Base-by-base conservation (phyloP, 2,888 invertebrate genomes). In the Calephelis perditalis region DNA sequence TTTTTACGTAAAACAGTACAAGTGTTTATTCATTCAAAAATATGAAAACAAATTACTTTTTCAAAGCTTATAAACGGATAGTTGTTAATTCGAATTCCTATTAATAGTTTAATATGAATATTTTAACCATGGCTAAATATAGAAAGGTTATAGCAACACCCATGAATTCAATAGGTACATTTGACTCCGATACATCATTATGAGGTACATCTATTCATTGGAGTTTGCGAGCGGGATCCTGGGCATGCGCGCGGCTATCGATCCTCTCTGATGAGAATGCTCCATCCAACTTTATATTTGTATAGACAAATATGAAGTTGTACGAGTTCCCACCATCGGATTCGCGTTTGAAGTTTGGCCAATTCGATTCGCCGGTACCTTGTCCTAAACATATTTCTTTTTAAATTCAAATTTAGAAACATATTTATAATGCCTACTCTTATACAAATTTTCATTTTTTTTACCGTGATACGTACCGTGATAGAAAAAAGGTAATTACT, bases 221-320 rank as follows among this genome's bases (percentile, higher is more conserved):
- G 62, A 61, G 63, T 56, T 59, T 62, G 63, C 67, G 71, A 70
- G 71, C 67, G 71, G 70, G 70, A 68, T 59, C 68, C 61, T 59
- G 75, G 67, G 76, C 76, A 76, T 82, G 86, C 85, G 84, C 86
- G 83, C 70, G 68, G 61, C 66, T 79, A 85, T 85, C 82, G 85
- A 85, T 81, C 81, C 68, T 63, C 65, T 68, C 78, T 77, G 82
- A 81, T 80, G 82, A 76, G 71, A 69, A 67, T 70, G 67, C 54
- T 47, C 59, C 64, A 59, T 60, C 65, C 66, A 57, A 61, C 63
- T 64, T 67, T 67, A 65, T 64, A 63, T 67, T 63, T 59, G 62
- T 64, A 62, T 60, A 59, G 62, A 62, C 62, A 62, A 61, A 61
- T 45, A 62, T 52, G 52, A 52, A 52, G 52, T 52, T 52, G 52